Conservation (phyloP, 2,888 invertebrate species). For the Andrena marginata region DNA sequence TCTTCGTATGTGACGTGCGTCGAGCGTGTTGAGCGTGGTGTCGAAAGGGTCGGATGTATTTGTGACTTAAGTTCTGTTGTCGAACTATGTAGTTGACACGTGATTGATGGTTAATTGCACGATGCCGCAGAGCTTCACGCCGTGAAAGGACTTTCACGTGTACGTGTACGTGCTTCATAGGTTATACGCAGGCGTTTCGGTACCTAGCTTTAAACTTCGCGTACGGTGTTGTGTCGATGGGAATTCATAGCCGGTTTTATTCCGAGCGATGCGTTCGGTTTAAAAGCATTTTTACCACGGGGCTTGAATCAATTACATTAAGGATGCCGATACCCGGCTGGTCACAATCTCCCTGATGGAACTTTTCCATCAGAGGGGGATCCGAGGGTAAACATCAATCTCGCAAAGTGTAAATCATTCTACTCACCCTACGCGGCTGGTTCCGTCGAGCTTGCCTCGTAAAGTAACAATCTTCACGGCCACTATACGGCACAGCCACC, state of each 20-base stretch:
- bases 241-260: not conserved
- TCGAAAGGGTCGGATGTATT: not conserved
- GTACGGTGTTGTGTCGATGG: not conserved
- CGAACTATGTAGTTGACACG: not conserved
- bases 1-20: not conserved
- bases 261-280: not conserved
- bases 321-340: not conserved
- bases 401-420: conserved; percentile 28
- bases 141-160: conserved; percentile 15
- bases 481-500: conserved; percentile 51
- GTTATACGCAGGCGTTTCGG: not conserved
- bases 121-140: not conserved
- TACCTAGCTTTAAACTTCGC: not conserved
- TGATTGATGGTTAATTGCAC: conserved; percentile 13
- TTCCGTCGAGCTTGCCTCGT: conserved; percentile 24
- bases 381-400: conserved; percentile 20
- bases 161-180: not conserved
- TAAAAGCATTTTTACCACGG: not conserved
- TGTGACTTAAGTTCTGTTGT: not conserved
- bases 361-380: not conserved
- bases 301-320: conserved; percentile 12
- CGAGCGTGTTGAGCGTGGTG: not conserved
- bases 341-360: not conserved
- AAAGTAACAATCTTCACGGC: conserved; percentile 46
- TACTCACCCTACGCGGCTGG: conserved; percentile 50